These are phyloP conservation scores for Mythimna albipuncta DNA, from an alignment of 2,888 invertebrate genomes.

Conservation along the genomic window DNA sequence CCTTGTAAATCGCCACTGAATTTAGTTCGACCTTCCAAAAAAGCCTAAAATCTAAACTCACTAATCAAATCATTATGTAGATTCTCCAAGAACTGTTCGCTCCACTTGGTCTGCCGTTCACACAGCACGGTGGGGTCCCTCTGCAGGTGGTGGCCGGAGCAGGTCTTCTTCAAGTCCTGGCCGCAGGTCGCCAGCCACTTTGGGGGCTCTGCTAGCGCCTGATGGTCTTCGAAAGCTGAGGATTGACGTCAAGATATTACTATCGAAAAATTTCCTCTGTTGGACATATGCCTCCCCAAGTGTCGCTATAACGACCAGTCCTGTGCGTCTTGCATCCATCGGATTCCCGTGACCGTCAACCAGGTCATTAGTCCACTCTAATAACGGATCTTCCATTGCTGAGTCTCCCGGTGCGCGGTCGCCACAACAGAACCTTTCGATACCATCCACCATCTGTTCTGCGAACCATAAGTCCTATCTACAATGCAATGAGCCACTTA, in stretches of 20 bases:
- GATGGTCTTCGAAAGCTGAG: constrained; percentile 86
- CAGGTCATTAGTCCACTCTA: no score
- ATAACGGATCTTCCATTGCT: no score
- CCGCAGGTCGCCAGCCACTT: constrained; percentile 85
- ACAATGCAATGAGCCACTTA: no score
- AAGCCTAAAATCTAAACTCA: constrained; percentile 66
- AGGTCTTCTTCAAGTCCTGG: constrained; percentile 76
- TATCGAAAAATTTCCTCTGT: no score
- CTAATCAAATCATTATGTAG: constrained; percentile 91
- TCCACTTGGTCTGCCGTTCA: constrained; percentile 92
- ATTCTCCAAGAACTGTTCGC: constrained; percentile 90
- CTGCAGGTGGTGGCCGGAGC: constrained; percentile 85
- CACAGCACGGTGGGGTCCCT: constrained; percentile 85
- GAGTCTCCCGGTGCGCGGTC: no score
- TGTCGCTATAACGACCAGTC: background rate
- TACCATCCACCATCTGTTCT: no score
- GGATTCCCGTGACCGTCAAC: no score
- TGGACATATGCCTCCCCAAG: background rate
- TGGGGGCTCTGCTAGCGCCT: constrained; percentile 85
- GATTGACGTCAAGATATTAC: background rate
- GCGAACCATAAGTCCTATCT: no score
- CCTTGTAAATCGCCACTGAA: no score
- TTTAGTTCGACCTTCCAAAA: background rate
- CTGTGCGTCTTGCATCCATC: background rate
- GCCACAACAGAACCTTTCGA: no score